These are phyloP conservation scores for Danaus plexippus DNA, from an alignment of 1,140 invertebrate genomes.

Conservation along the genomic window DNA sequence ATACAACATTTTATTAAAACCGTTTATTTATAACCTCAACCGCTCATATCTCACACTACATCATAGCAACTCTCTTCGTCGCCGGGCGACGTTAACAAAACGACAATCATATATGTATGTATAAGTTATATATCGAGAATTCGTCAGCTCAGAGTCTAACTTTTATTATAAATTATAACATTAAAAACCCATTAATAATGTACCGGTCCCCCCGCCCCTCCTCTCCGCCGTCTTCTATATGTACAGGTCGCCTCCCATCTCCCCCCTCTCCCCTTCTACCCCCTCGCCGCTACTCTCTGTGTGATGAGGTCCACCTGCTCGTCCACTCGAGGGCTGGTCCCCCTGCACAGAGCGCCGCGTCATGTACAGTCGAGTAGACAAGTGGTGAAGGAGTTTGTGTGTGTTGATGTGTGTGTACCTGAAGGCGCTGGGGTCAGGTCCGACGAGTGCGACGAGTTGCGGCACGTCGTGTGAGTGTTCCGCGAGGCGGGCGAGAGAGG, in stretches of 20 bases:
- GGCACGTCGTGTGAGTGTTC: constrained; percentile 88
- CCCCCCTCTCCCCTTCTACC: constrained; percentile 19
- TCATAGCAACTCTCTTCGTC: not conserved
- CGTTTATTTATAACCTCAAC: constrained; percentile 7
- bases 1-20: not conserved
- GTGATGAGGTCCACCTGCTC: constrained; percentile 83
- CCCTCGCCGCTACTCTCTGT: constrained; percentile 65
- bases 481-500: constrained; percentile 85
- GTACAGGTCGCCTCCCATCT: not conserved
- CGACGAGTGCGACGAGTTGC: constrained; percentile 92
- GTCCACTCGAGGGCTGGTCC: constrained; percentile 85
- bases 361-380: not conserved
- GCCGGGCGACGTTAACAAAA: too few species aligned
- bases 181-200: constrained; percentile 5
- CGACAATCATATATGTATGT: too few species aligned
- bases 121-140: too few species aligned
- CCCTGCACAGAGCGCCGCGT: constrained; percentile 53
- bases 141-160: too few species aligned
- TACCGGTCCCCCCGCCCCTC: not conserved
- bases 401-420: constrained; percentile 33
- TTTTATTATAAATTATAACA: not conserved
- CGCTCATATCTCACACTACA: constrained; percentile 6
- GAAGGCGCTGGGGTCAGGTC: constrained; percentile 88
- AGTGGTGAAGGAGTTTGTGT: not conserved
- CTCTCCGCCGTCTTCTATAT: not conserved